Percentiles rank a stretch among this genome's conserved stretches.
Evolutionary conservation across 2,888 invertebrate genomes (phyloP).

Genomic region (Brachypalpus laphriformis): DNA sequence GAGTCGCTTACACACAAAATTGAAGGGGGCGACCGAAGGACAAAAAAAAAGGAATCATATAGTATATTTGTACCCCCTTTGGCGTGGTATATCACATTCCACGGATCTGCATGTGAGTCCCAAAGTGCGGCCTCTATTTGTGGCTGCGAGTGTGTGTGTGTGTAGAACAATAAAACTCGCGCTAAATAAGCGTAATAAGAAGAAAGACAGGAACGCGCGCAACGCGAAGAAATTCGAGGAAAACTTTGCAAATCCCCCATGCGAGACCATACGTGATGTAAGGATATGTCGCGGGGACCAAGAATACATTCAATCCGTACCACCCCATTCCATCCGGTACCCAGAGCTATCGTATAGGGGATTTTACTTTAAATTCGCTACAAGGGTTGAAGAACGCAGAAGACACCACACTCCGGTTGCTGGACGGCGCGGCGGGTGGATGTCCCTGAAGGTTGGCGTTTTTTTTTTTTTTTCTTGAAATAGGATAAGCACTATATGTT

Average conservation of each 20-base stretch:
- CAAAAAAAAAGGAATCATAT: conserved; percentile 42
- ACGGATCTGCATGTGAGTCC: conserved; percentile 68
- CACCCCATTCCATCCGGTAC: neutral
- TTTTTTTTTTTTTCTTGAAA: conserved; percentile 43
- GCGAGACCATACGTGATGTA: conserved; percentile 71
- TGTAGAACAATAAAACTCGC: conserved; percentile 74
- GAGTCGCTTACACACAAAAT: conserved; percentile 60
- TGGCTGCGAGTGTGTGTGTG: conserved; percentile 26
- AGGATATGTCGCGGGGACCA: conserved; percentile 63
- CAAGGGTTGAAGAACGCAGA: conserved; percentile 67
- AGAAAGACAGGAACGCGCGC: conserved; percentile 77
- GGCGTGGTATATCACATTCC: conserved; percentile 64
- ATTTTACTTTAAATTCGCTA: conserved; percentile 63
- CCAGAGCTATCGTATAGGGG: conserved; percentile 42
- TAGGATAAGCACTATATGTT: conserved; percentile 61
- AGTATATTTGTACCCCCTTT: conserved; percentile 46
- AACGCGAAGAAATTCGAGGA: conserved; percentile 72
- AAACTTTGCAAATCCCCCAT: conserved; percentile 66
- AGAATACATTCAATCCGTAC: conserved; percentile 11
- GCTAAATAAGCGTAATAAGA: conserved; percentile 79
- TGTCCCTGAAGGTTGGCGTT: conserved; percentile 63
- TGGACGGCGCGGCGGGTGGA: conserved; percentile 52
- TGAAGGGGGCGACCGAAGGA: conserved; percentile 67
- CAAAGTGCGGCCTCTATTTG: conserved; percentile 35
- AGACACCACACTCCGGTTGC: conserved; percentile 44